Conservation (phyloP, 2,113 vertebrate genomes). For the Chloropsis cyanopogon region DNA sequence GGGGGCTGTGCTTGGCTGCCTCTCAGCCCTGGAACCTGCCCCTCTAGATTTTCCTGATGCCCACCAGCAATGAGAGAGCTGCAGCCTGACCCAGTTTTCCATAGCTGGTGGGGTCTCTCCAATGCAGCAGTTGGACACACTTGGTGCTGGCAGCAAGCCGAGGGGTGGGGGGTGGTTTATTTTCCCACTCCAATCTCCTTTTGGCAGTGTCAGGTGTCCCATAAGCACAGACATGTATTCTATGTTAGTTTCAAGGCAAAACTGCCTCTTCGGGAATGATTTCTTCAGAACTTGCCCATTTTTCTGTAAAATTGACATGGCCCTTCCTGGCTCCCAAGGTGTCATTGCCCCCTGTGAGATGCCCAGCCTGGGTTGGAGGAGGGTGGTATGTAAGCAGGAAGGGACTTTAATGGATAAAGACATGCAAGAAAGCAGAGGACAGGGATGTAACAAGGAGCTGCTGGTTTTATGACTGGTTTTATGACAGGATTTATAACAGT, state of each 20-base stretch:
- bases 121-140: not conserved
- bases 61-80: not conserved
- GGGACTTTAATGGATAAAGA: not conserved
- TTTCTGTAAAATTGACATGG: not conserved
- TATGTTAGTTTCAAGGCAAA: not conserved
- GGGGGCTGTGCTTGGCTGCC: not conserved
- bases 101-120: not conserved
- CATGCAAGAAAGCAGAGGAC: not conserved
- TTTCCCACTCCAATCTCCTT: not conserved
- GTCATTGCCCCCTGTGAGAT: not conserved
- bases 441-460: not conserved
- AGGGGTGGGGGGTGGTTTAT: not conserved
- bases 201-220: not conserved
- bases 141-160: not conserved
- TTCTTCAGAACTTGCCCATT: not conserved
- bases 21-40: not conserved
- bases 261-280: not conserved
- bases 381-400: not conserved
- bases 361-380: not conserved
- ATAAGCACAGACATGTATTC: not conserved
- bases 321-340: not conserved
- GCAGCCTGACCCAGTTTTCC: not conserved
- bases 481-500: not conserved
- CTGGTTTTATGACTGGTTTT: not conserved
- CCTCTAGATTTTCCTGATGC: not conserved